A percentile compares a stretch with the other conserved stretches of the same genome.
Conservation (phyloP, 2,888 invertebrate species). For the Drosophila buzzatii region DNA sequence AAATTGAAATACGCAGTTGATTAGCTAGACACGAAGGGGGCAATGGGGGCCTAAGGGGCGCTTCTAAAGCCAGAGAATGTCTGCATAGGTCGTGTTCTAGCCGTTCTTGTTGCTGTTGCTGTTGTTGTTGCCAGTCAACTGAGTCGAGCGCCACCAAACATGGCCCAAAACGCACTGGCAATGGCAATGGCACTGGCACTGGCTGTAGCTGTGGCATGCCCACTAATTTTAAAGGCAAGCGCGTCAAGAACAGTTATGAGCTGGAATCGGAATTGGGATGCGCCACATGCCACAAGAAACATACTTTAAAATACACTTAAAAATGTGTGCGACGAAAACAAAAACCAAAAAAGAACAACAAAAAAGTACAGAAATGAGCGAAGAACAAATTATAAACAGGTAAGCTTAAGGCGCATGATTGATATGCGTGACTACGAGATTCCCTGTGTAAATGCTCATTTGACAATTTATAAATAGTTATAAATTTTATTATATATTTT, state of each 20-base stretch:
- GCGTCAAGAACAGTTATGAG: slow-evolving; percentile 81
- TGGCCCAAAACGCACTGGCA: slow-evolving; percentile 72
- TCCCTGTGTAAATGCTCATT: slow-evolving; percentile 10
- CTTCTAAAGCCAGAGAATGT: slow-evolving; percentile 36
- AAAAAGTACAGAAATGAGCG: slow-evolving; percentile 15
- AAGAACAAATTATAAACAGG: slow-evolving; percentile 14
- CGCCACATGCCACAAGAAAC: slow-evolving; percentile 52
- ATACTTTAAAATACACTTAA: slow-evolving; percentile 61
- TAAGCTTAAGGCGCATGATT: slow-evolving; percentile 2
- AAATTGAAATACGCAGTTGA: slow-evolving; percentile 76
- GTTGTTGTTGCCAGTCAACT: slow-evolving; percentile 64
- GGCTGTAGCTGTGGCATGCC: slow-evolving; percentile 41
- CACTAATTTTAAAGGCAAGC: slow-evolving; percentile 76
- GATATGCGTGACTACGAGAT: not conserved
- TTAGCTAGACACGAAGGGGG: slow-evolving; percentile 53
- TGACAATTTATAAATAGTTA: not conserved
- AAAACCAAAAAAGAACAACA: slow-evolving; percentile 10
- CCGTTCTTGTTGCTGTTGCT: slow-evolving; percentile 21
- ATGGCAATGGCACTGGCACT: slow-evolving; percentile 25
- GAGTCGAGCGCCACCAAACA: slow-evolving; percentile 60
- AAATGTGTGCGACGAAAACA: slow-evolving; percentile 67
- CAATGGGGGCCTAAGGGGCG: slow-evolving; percentile 32
- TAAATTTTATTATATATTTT: too few species aligned
- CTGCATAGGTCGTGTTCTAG: slow-evolving; percentile 19
- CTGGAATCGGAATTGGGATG: slow-evolving; percentile 67